Conservation (phyloP, 2,888 invertebrate species). For the Parasteatoda lunata region DNA sequence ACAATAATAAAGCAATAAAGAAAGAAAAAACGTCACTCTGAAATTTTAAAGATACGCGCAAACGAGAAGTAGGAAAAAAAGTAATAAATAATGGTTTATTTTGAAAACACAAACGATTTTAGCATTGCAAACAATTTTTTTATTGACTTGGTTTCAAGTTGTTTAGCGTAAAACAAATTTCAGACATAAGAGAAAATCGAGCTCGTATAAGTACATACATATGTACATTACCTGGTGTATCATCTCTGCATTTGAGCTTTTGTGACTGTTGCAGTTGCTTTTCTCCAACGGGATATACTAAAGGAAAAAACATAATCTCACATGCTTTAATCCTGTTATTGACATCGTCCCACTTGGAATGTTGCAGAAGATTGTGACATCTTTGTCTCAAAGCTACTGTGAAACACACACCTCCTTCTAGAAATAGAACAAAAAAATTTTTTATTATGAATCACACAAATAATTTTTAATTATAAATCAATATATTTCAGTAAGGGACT, state of each 20-base stretch:
- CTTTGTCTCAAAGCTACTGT: slow-evolving; percentile 75
- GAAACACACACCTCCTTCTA: slow-evolving; percentile 75
- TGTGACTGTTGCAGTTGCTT: slow-evolving; percentile 71
- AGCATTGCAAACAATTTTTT: too few species aligned
- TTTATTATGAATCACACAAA: too few species aligned
- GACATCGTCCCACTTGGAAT: slow-evolving; percentile 58
- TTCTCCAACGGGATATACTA: slow-evolving; percentile 73
- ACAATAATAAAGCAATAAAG: neutral
- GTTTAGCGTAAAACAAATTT: too few species aligned
- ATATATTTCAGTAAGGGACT: too few species aligned
- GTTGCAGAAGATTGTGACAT: slow-evolving; percentile 75
- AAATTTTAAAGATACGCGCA: neutral
- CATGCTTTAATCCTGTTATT: slow-evolving; percentile 75
- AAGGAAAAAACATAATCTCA: slow-evolving; percentile 77
- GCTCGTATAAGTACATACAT: too few species aligned
- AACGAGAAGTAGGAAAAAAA: neutral
- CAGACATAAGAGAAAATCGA: too few species aligned
- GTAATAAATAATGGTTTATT: neutral
- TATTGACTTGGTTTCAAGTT: too few species aligned
- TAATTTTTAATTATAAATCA: too few species aligned
- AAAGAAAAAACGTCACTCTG: neutral
- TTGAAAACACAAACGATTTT: neutral
- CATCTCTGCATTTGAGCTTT: slow-evolving; percentile 71
- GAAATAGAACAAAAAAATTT: neutral
- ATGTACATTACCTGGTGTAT: slow-evolving; percentile 61